Base-by-base conservation (phyloP, 2,797 vertebrate genomes). In the Microcaecilia unicolor region DNA sequence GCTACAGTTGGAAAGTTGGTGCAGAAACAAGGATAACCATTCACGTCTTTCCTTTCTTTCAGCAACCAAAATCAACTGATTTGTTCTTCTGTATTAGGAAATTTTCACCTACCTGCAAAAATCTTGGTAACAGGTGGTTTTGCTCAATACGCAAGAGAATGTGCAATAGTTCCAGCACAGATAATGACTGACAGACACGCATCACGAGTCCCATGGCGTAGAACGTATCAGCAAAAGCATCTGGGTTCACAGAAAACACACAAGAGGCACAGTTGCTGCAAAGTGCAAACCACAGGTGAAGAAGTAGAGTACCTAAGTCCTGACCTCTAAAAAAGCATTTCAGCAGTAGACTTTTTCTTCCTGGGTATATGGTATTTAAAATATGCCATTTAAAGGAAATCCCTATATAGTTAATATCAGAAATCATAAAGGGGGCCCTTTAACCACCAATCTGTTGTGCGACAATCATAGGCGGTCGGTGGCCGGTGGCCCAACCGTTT, bases 191-290 rank as follows among this genome's bases (percentile, higher is more conserved):
- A 69, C 92, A 97, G 45, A 86, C 51, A 28, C 83, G 80, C 92
- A 96, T 97, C 48, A 87, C 81, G 1, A 92, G 69, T 15, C 91
- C 92, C n/a, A 97, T 83, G 1, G 90, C 81, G 61, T 97, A 86
- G 55, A 97, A 96, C 0, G 88, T 97, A 61, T 95, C 94, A 0
- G 80, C 90, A 44, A 93, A 8, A 3, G 90, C 90, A 70, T 89
- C 94, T 98, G 55, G 12, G 43, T 31, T 14, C 15, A 17, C 22
- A 39, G 28, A 17, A 2, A 6, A 38, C 38, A 33, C 8, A 8
- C 5, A 6, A 47, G 10, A 3, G 25, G 31, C 31, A 49, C 36
- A 7, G 37, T 9, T 20, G 14, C 1, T 3, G 7, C 4, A 3
- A 20, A n/a, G n/a, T n/a, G n/a, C n/a, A n/a, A 22, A 10, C 10